Base-by-base conservation (phyloP, 2,888 invertebrate genomes). In the Muschampia plurimacula region DNA sequence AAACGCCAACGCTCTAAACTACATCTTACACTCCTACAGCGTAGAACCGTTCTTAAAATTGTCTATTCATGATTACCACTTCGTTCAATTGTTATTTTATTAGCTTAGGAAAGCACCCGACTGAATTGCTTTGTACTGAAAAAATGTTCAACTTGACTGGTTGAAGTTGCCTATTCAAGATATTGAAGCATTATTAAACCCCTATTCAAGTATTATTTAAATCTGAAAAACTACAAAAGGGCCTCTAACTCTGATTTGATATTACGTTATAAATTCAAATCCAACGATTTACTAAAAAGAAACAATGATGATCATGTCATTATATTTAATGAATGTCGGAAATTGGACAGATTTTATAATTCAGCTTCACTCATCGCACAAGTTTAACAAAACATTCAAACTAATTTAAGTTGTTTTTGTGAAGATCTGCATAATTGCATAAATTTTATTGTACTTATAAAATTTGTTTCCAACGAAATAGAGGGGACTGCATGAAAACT, bases 21-120 rank as follows among this genome's bases (percentile, higher is more conserved):
- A 22, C 52, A 52, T 52, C 15, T 15, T 52, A 8, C 6, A 15
- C 52, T 52, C 5, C 39, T 32, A 41, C 44, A 32, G 36, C 46
- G 49, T 15, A 28, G 44, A 65, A 65, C 64, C 59, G 64, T 64
- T 44, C 70, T 41, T 28, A 59, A 71, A 71, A 66, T 28, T 15
- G 66, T 66, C 60, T 39, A 66, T 66, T 71, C 71, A 71, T 71
- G 71, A 71, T 59, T 60, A 60, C 57, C 60, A 71, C 57, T 71
- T 66, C 9, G 49, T 3, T 66, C 65, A 8, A 71, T 66, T 71
- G 65, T 66, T 66, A 71, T 65, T 66, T 66, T 66, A 71, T 65
- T 66, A 66, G 49, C 59, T 66, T 59, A 28, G 59, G 49, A 71
- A 71, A 46, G 28, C 65, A 64, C 59, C 15, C 28, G 15, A 65